Base-by-base conservation (phyloP, 2,797 vertebrate genomes). In the Mormyrus hasselquistii region DNA sequence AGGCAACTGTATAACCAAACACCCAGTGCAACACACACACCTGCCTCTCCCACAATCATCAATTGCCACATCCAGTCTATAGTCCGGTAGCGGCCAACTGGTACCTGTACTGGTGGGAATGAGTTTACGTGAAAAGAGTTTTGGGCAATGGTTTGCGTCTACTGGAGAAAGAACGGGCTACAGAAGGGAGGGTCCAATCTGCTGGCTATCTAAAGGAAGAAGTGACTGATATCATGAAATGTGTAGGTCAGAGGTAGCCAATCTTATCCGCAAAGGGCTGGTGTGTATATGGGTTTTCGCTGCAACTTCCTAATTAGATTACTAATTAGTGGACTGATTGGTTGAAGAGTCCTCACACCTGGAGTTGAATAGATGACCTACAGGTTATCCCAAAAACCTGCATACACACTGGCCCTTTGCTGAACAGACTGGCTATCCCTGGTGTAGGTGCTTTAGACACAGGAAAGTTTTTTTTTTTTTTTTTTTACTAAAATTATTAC, bases 401-500 rank as follows among this genome's bases (percentile, higher is more conserved):
- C 29, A 34, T 34, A 34, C 29, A 34, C 29, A 34, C 29, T 34
- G 29, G 29, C 29, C 0, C 29, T 34, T 34, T 34, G 29, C 29
- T 34, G 29, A 34, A 34, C 2, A 34, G 29, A 34, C 29, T 34
- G 29, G 29, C 29, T 34, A 34, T 34, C 29, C 29, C 29, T 34
- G 29, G 34, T 76, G 12, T 41, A 41, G 5, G 69, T 41, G 34
- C 69, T 41, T 76, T 41, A 76, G 69, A 41, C 34, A 14, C 34
- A 41, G 5, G 9, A 76, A 76, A 41, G 69, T 16, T 65, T 38
- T 73, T 34, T 38, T 59, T n/a, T n/a, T 57, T 55, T 91, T 87
- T 12, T 1, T 93, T 96, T 95, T 99, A 99, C 98, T 99, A 99
- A 99, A 99, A 98, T 98, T 99, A 99, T 99, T 99, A 99, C 98